A percentile compares a stretch with the other conserved stretches of the same genome.
Conservation (phyloP, 1,140 invertebrate genomes). For the Panonychus citri region DNA sequence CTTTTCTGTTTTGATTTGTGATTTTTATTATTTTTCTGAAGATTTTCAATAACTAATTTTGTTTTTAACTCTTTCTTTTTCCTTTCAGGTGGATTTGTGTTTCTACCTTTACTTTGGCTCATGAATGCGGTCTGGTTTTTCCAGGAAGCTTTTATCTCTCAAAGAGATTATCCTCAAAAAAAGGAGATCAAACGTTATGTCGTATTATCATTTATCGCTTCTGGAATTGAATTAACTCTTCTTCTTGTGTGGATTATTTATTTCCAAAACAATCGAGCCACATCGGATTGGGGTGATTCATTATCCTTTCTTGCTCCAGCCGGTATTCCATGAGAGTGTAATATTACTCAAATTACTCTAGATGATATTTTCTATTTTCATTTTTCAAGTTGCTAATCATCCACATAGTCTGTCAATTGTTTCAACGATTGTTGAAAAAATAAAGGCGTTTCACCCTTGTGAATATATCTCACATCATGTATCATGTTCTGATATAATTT, state of each 20-base stretch:
- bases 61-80: background rate
- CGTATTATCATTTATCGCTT: slow-evolving; percentile 22
- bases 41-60: too few relatives aligned
- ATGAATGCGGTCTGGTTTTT: slow-evolving; percentile 17
- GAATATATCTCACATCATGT: too few relatives aligned
- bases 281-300: slow-evolving; percentile 23
- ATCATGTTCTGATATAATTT: too few relatives aligned
- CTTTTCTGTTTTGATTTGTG: too few relatives aligned
- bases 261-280: slow-evolving; percentile 22
- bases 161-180: slow-evolving; percentile 14
- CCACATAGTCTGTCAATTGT: background rate
- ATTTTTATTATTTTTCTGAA: too few relatives aligned
- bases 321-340: slow-evolving; percentile 18
- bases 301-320: slow-evolving; percentile 25
- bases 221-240: slow-evolving; percentile 19
- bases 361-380: too few relatives aligned
- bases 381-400: background rate
- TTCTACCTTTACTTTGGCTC: slow-evolving; percentile 16
- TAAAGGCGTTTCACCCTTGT: too few relatives aligned
- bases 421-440: background rate
- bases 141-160: slow-evolving; percentile 3
- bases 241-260: slow-evolving; percentile 22
- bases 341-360: too few relatives aligned
- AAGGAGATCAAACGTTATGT: slow-evolving; percentile 23
- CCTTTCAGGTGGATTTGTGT: slow-evolving; percentile 11